phyloP scores from a whole-genome alignment of 2,113 vertebrate genomes.

The Burhinus bistriatus region DNA sequence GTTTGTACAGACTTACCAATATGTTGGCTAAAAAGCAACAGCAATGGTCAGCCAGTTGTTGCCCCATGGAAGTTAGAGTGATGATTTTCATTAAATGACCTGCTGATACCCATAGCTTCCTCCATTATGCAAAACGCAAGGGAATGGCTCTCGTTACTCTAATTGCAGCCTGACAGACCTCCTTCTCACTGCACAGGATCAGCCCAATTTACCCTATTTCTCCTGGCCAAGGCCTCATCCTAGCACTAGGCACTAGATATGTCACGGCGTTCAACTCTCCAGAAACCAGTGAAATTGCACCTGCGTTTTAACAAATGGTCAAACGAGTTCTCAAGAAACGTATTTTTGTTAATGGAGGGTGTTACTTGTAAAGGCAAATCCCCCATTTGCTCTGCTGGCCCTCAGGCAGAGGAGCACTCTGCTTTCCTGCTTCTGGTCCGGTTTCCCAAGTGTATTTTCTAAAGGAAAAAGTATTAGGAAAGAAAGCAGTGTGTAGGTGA shows the following conservation, averaged over 20 bases:
- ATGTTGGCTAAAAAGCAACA: not conserved
- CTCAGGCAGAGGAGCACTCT: not conserved
- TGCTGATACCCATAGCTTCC: not conserved
- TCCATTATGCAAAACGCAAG: not conserved
- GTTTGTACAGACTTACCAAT: not conserved
- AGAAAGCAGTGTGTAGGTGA: not conserved
- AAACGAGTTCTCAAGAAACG: not conserved
- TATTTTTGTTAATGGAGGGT: not conserved
- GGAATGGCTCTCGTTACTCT: accelerated
- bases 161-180: not conserved
- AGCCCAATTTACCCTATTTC: not conserved
- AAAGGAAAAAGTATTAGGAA: not conserved
- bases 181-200: not conserved
- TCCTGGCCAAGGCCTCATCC: not conserved
- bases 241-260: not conserved
- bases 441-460: not conserved
- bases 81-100: not conserved
- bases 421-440: not conserved
- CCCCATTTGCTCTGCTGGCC: not conserved
- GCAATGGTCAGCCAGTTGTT: not conserved
- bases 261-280: not conserved
- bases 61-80: not conserved
- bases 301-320: not conserved
- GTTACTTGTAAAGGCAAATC: not conserved
- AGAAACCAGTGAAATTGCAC: not conserved